Conservation (phyloP, 2,797 vertebrate species). For the Leptodactylus fallax region DNA sequence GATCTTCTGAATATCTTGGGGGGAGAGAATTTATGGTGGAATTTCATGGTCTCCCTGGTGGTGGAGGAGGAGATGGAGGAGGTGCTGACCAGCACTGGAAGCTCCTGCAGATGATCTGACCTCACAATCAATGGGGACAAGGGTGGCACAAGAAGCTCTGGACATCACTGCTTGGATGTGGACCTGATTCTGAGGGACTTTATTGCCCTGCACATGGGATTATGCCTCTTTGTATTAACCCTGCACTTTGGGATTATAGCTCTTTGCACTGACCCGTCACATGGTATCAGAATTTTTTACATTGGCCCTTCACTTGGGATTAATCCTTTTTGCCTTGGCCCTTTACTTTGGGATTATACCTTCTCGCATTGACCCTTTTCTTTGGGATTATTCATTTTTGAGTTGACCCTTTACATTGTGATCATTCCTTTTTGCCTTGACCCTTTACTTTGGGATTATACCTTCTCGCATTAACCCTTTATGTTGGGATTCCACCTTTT, state of each 20-base stretch:
- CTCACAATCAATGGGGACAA: slow-evolving; percentile 32
- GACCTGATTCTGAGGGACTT: background rate
- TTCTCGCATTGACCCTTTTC: background rate
- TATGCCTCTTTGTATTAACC: background rate
- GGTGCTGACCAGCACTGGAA: background rate
- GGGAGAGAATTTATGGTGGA: background rate
- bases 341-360: background rate
- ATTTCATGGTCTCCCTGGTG: background rate
- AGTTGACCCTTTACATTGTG: background rate
- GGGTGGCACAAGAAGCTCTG: background rate
- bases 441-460: background rate
- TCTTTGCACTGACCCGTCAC: too few species aligned
- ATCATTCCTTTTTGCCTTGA: too few species aligned
- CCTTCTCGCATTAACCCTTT: background rate
- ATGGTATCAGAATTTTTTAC: background rate
- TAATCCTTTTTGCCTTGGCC: too few species aligned
- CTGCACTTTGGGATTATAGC: too few species aligned
- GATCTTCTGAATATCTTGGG: background rate
- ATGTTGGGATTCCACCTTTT: too few species aligned
- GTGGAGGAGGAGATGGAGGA: slow-evolving; percentile 41
- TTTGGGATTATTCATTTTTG: background rate
- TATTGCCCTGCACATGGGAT: background rate
- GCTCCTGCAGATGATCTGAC: background rate
- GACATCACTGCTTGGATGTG: background rate
- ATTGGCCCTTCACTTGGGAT: background rate